Conservation (phyloP, 1,140 invertebrate genomes). For the Dufourea novaeangliae region DNA sequence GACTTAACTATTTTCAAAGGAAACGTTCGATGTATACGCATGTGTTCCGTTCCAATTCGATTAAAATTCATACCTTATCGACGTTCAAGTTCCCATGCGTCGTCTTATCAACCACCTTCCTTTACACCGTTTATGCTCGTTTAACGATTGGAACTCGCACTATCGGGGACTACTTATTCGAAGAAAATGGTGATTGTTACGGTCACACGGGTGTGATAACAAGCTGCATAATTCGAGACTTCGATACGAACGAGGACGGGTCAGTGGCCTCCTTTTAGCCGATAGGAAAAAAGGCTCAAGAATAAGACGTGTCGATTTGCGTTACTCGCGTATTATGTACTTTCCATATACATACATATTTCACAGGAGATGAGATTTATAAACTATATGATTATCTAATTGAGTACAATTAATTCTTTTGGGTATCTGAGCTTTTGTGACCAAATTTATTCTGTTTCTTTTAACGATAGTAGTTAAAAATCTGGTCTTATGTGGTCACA, state of each 20-base stretch:
- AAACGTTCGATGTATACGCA: neutral
- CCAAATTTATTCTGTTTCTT: no score
- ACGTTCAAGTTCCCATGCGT: constrained; percentile 9
- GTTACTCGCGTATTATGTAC: neutral
- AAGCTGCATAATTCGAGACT: constrained; percentile 10
- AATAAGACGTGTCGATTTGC: neutral
- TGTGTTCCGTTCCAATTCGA: constrained; percentile 4
- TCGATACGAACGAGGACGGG: neutral
- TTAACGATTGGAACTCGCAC: neutral
- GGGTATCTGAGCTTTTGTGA: no score
- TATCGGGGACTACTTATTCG: constrained; percentile 7
- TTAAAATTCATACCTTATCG: constrained; percentile 35
- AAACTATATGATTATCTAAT: no score
- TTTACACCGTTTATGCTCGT: constrained; percentile 14
- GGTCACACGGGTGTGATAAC: constrained; percentile 11
- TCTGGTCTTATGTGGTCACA: no score
- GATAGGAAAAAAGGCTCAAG: neutral
- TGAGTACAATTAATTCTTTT: no score
- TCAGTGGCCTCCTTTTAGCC: constrained; percentile 5
- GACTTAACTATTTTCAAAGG: neutral
- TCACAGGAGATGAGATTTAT: no score
- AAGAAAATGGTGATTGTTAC: constrained; percentile 9
- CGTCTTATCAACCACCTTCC: constrained; percentile 20
- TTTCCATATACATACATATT: no score
- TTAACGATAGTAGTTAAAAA: no score